Conservation (phyloP, 2,888 invertebrate genomes). For the Siphlonurus alternatus region DNA sequence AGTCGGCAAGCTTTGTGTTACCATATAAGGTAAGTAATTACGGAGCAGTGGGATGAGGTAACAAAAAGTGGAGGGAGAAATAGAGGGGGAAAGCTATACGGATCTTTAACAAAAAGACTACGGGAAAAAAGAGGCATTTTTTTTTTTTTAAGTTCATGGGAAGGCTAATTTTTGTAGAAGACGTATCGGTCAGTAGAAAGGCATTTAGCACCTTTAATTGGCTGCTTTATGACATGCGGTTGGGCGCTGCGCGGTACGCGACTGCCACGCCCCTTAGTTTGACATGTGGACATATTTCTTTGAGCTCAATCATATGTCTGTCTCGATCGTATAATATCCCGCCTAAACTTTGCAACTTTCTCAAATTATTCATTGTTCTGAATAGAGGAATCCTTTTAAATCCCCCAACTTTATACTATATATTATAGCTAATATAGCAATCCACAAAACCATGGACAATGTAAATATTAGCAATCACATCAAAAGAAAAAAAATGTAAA, state of each 20-base stretch:
- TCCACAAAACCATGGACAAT: too few relatives aligned
- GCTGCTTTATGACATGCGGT: conserved; percentile 8
- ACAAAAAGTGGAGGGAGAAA: neutral
- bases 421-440: too few relatives aligned
- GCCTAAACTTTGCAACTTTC: too few relatives aligned
- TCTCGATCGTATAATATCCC: too few relatives aligned
- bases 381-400: too few relatives aligned
- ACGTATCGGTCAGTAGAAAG: neutral
- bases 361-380: too few relatives aligned
- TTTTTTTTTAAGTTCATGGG: neutral
- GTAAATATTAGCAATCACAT: too few relatives aligned
- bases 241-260: neutral
- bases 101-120: neutral
- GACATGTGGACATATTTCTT: too few relatives aligned
- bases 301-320: too few relatives aligned
- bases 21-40: conserved; percentile 10
- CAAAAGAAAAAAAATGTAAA: too few relatives aligned
- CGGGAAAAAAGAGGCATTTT: neutral
- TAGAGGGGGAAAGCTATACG: neutral
- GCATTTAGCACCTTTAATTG: conserved; percentile 10
- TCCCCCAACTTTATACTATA: too few relatives aligned
- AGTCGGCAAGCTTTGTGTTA: conserved; percentile 8
- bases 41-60: neutral
- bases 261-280: neutral
- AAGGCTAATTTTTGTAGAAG: neutral